Conservation (phyloP, 2,113 vertebrate genomes). For the Gallinago jamesoni region DNA sequence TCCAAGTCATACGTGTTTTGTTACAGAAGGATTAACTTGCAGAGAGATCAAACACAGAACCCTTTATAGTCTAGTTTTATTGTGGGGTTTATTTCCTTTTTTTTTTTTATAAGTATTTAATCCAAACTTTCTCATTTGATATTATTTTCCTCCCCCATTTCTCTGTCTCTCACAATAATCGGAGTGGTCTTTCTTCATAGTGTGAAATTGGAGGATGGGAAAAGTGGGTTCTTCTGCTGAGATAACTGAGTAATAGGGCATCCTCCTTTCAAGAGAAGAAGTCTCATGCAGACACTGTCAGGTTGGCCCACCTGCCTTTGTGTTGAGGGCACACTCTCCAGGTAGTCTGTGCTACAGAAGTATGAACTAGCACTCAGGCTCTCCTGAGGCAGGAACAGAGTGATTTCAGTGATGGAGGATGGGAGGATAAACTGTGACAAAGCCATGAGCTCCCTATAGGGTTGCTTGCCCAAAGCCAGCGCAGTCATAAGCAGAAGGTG, state of each 20-base stretch:
- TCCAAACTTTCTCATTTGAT: neutral
- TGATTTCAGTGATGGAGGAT: neutral
- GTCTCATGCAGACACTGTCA: neutral
- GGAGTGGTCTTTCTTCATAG: neutral
- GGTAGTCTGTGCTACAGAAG: neutral
- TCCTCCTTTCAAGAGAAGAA: neutral
- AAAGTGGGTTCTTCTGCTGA: rapidly evolving
- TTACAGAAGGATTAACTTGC: neutral
- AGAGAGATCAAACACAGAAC: neutral
- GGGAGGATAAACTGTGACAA: neutral
- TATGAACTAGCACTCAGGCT: neutral
- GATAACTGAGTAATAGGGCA: neutral
- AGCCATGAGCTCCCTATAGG: neutral
- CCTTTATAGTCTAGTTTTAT: neutral
- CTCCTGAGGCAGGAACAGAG: neutral
- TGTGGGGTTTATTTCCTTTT: neutral
- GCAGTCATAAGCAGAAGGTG: neutral
- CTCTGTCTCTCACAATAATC: neutral
- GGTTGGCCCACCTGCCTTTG: neutral
- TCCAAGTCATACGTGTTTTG: neutral
- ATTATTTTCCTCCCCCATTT: neutral
- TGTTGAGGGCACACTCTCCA: rapidly evolving
- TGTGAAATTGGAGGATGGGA: neutral
- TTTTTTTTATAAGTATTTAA: neutral
- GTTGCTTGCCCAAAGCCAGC: neutral